Base-by-base conservation (phyloP, 2,888 invertebrate genomes). In the Ctena decussata region DNA sequence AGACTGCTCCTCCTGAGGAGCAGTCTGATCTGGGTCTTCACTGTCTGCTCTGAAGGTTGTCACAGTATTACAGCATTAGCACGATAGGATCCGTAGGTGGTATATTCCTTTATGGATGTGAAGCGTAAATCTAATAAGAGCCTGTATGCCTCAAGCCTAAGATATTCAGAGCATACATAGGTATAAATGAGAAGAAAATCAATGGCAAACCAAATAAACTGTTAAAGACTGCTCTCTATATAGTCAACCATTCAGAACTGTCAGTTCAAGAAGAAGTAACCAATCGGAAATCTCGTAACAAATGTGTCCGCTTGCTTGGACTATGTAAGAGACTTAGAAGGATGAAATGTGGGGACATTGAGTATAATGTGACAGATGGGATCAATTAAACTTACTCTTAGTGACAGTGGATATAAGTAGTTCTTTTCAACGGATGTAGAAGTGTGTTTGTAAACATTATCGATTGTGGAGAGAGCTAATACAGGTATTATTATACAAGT, bases 211-310 rank as follows among this genome's bases (percentile, higher is more conserved):
- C 35, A 27, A 57, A 27, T 27, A 57, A n/a, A 57, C 2, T 27
- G 27, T 5, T 57, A 27, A n/a, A 57, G 57, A 27, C 57, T 27
- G 24, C 6, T 27, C 18, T 27, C 24, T 46, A 15, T 21, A 15
- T 3, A 46, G 12, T 46, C 21, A 46, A 46, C 57, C 27, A 57
- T 12, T 57, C 27, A 27, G 3, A 65, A 21, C 35, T 65, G 65
- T 65, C 65, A 65, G 35, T 24, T 65, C 35, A 65, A 65, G 65
- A 65, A 32, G 35, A 35, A 32, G 21, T 80, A 65, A 80, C 88
- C 88, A 88, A 88, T 88, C 76, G 78, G 71, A 82, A 11, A 46
- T 49, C 41, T 57, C 75, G 75, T 82, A 80, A 82, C 78, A 84
- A 71, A 76, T 65, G 70, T 82, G 35, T 35, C 21, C 5, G n/a